A percentile compares a stretch with the other conserved stretches of the same genome.
phyloP scores from a whole-genome alignment of 1,140 invertebrate genomes.

The Papilio glaucus region DNA sequence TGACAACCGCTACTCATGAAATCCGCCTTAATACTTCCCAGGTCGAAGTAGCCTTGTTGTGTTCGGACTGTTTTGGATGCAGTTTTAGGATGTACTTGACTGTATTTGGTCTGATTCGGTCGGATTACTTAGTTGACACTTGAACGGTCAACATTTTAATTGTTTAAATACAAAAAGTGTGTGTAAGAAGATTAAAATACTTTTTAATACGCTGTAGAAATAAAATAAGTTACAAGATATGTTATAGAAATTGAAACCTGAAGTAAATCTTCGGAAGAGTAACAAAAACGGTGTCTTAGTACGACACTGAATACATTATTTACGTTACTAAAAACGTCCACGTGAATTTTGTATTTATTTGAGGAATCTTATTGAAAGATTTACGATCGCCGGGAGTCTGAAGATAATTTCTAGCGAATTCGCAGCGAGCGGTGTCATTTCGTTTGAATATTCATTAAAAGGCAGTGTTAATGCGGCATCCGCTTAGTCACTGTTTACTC shows the following conservation, averaged over 20 bases:
- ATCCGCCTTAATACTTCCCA: no score
- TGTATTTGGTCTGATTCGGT: no score
- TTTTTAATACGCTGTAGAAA: no score
- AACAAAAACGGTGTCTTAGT: conserved; percentile 16
- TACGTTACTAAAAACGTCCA: conserved; percentile 34
- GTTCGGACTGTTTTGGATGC: no score
- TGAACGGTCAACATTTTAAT: no score
- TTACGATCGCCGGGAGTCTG: conserved; percentile 55
- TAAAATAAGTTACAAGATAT: background rate
- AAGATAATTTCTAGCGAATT: conserved; percentile 66
- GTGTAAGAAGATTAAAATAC: no score
- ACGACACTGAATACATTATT: conserved; percentile 34
- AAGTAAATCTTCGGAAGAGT: background rate
- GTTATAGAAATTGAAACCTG: background rate
- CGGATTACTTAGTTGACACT: no score
- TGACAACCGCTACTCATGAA: no score
- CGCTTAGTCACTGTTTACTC: conserved; percentile 43
- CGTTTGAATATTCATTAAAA: conserved; percentile 70
- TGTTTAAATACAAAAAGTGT: no score
- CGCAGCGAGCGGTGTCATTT: conserved; percentile 61
- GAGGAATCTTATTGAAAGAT: conserved; percentile 49
- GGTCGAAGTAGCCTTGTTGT: no score
- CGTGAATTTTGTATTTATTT: conserved; percentile 43
- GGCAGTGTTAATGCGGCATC: conserved; percentile 57
- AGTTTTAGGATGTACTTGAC: no score